Base-by-base conservation (phyloP, 2,888 invertebrate genomes). In the Rhabditoides inermis region DNA sequence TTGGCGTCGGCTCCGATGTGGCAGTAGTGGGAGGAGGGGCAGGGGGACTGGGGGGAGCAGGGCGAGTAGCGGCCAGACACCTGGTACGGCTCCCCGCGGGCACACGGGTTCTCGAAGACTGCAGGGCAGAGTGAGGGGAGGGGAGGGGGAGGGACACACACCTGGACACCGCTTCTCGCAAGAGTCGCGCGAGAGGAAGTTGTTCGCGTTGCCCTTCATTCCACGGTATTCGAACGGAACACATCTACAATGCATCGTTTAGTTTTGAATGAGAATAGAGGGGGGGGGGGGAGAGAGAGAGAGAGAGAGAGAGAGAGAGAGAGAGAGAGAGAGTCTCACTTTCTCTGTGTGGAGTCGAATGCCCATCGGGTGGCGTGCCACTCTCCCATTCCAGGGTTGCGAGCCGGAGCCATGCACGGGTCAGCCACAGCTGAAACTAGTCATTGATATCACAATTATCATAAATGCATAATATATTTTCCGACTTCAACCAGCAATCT, bases 41-140 rank as follows among this genome's bases (percentile, higher is more conserved):
- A 72, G 2, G 12, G 40, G 40, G 40, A 39, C 18, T 39, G n/a
- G 40, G 40, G 40, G 40, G 10, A n/a, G 40, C 40, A 39, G 1
- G 20, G n/a, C 40, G 10, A 20, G 32, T 12, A 32, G 15, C 15
- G n/a, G n/a, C n/a, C n/a, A n/a, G n/a, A n/a, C 2, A 53, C 49
- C 0, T 59, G 30, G 36, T 61, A 59, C 2, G 72, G 68, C 25
- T 69, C 66, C 5, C 72, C 72, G 25, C 56, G 49, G 40, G 60
- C 61, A 53, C 72, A 72, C 42, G 72, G 72, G 45, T 72, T 72
- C 48, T 63, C 62, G 58, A 68, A 70, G 4, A 68, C 68, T 61
- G 41, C 20, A 58, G 40, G 10, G 10, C 22, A 20, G 30, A 18
- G 10, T n/a, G n/a, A n/a, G n/a, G n/a, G n/a, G n/a, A n/a, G n/a